A percentile compares a stretch with the other conserved stretches of the same genome.
Conservation (phyloP, 2,888 invertebrate species). For the Tenthredo mesomela region DNA sequence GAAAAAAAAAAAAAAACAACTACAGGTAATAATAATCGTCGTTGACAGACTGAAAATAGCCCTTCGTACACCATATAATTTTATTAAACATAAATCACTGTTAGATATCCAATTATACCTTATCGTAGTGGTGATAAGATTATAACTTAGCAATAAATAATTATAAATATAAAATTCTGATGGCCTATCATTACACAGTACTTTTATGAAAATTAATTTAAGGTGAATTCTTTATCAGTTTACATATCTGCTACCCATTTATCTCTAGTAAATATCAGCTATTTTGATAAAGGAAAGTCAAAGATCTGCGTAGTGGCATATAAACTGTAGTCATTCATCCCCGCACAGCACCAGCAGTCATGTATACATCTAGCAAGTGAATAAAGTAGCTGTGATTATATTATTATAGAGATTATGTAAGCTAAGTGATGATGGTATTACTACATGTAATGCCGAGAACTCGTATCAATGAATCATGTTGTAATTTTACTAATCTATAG, state of each 20-base stretch:
- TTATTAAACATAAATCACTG: not conserved
- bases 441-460: slow-evolving; percentile 18
- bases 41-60: not conserved
- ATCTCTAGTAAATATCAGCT: slow-evolving; percentile 32
- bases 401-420: slow-evolving; percentile 46
- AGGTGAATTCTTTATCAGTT: not conserved
- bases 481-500: slow-evolving; percentile 41
- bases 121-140: not conserved
- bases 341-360: slow-evolving; percentile 42
- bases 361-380: slow-evolving; percentile 43
- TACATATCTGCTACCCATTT: slow-evolving; percentile 24
- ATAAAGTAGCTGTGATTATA: slow-evolving; percentile 50
- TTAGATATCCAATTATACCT: not conserved
- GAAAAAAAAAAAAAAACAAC: not conserved
- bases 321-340: slow-evolving; percentile 40
- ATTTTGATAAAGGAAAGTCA: not conserved
- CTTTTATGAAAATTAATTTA: slow-evolving; percentile 7
- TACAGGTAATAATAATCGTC: not conserved
- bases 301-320: slow-evolving; percentile 32
- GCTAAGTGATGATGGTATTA: slow-evolving; percentile 33
- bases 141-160: slow-evolving; percentile 29
- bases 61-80: not conserved
- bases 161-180: not conserved
- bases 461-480: slow-evolving; percentile 27
- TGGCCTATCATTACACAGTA: slow-evolving; percentile 4